A percentile compares a stretch with the other conserved stretches of the same genome.
These are phyloP conservation scores for Artibeus jamaicensis DNA, from an alignment of 2,797 vertebrate species.

Conservation along the genomic window DNA sequence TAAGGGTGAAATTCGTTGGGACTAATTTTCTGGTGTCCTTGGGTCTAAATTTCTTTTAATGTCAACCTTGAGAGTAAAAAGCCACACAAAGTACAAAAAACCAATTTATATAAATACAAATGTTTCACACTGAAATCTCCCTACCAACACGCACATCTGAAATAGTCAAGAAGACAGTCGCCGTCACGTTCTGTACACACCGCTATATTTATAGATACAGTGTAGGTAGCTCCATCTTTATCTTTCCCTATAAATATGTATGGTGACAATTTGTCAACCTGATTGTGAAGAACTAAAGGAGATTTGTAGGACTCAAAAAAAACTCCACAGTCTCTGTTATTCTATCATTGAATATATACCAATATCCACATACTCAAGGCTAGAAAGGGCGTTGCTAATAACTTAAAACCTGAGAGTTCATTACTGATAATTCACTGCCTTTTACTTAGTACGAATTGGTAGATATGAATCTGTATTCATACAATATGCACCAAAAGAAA, in stretches of 20 bases:
- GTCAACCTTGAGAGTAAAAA: not conserved
- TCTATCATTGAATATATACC: slow-evolving; percentile 35
- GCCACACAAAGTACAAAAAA: not conserved
- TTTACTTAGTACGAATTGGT: slow-evolving; percentile 50
- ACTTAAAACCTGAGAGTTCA: slow-evolving; percentile 69
- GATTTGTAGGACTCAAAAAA: slow-evolving; percentile 34
- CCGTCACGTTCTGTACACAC: not conserved
- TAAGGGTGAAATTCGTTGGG: not conserved
- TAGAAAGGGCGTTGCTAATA: slow-evolving; percentile 53
- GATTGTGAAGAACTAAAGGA: slow-evolving; percentile 56
- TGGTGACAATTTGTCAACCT: slow-evolving; percentile 55
- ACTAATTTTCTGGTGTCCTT: not conserved
- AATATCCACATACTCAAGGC: slow-evolving; percentile 67
- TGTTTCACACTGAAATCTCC: not conserved
- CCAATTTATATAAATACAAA: not conserved
- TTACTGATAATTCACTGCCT: slow-evolving; percentile 56
- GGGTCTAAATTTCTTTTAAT: not conserved
- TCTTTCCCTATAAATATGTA: slow-evolving; percentile 61
- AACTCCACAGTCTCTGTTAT: not conserved
- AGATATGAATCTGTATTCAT: not conserved
- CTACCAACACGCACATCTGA: not conserved
- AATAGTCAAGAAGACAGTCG: slow-evolving; percentile 21
- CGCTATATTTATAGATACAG: slow-evolving; percentile 58
- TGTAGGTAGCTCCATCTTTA: slow-evolving; percentile 53
- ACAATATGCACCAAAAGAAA: not conserved